Evolutionary conservation across 2,113 vertebrate genomes (phyloP).

Genomic region (Cygnus atratus): DNA sequence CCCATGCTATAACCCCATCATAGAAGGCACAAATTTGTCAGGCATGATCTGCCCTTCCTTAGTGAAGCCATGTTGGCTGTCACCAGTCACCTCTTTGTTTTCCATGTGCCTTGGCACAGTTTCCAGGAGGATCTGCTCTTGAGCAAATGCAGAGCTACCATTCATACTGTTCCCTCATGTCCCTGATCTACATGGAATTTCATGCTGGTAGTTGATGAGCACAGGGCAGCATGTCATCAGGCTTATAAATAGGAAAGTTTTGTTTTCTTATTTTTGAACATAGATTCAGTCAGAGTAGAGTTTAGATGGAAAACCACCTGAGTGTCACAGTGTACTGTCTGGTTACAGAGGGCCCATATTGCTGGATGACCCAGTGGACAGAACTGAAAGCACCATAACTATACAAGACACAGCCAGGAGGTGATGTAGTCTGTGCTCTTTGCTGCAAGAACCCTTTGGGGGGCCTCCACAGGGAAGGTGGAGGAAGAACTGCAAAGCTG

Average conservation of each 20-base stretch:
- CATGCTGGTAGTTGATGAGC: background rate
- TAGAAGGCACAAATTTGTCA: too few species aligned
- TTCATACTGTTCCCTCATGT: background rate
- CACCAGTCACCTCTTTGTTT: too few species aligned
- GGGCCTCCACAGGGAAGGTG: background rate
- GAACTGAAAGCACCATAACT: background rate
- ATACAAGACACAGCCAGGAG: background rate
- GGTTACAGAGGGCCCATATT: background rate
- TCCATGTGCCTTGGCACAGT: too few species aligned
- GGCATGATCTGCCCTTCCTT: too few species aligned
- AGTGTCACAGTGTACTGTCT: background rate
- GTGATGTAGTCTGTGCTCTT: background rate
- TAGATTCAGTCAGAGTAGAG: background rate
- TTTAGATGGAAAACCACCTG: background rate
- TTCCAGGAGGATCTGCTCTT: too few species aligned
- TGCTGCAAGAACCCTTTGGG: background rate
- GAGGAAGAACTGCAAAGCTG: background rate
- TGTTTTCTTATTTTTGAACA: background rate
- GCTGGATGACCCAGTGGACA: background rate
- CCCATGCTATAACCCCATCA: too few species aligned
- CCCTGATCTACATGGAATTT: background rate
- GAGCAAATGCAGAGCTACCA: background rate
- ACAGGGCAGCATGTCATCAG: fast-evolving
- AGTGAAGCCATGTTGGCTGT: too few species aligned
- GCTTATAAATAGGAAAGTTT: background rate